Conservation (phyloP, 2,113 vertebrate species). For the Mellivora capensis region DNA sequence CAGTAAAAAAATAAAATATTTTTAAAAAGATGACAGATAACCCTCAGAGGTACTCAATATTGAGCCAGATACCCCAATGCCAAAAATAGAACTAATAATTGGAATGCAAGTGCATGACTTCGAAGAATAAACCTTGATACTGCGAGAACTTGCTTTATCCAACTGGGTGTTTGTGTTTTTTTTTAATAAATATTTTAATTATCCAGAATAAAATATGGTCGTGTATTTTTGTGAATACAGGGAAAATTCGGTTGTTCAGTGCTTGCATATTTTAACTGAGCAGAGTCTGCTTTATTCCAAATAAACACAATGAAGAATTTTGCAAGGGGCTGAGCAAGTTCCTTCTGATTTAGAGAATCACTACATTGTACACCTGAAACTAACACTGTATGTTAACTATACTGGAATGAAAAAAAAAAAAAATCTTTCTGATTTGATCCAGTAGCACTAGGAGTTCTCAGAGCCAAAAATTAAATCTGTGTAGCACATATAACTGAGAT, state of each 20-base stretch:
- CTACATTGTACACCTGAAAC: not conserved
- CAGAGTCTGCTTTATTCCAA: slow-evolving; percentile 13
- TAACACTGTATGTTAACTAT: not conserved
- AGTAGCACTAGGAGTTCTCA: not conserved
- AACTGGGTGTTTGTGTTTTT: not conserved
- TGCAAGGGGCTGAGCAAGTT: not conserved
- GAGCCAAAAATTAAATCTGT: not conserved
- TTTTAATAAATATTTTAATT: not conserved
- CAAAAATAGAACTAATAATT: not conserved
- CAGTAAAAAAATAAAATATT: not conserved
- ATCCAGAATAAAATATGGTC: not conserved
- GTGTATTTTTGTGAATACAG: not conserved
- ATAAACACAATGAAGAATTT: not conserved
- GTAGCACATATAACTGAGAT: not conserved
- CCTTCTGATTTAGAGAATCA: not conserved
- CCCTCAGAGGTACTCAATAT: not conserved
- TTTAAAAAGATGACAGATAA: not conserved
- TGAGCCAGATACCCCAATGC: not conserved
- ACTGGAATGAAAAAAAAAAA: not conserved
- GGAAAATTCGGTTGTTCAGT: not conserved
- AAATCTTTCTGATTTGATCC: not conserved
- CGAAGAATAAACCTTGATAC: not conserved
- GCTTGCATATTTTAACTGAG: not conserved
- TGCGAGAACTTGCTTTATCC: not conserved
- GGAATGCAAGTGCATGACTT: not conserved